Conservation (phyloP, 30 jellyfish, hydroid and myxozoan species). For the Cassiopea andromeda region DNA sequence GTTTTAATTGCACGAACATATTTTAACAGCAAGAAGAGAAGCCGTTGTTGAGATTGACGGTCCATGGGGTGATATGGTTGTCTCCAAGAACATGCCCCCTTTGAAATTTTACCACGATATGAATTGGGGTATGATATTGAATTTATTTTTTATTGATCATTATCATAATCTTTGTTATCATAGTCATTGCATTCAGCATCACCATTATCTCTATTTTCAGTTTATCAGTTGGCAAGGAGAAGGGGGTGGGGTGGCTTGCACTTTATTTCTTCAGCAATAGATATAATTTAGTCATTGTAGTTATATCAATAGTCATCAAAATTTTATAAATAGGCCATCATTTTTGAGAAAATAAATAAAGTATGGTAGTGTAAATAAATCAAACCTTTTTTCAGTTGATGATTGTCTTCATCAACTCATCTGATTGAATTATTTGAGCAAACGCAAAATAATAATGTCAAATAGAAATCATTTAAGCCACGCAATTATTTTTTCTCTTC, state of each 20-base stretch:
- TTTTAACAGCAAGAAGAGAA: conserved; percentile 67
- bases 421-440: no score
- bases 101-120: conserved; percentile 87
- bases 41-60: conserved; percentile 48
- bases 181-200: neutral
- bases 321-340: no score
- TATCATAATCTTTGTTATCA: neutral
- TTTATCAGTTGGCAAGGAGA: no score
- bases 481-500: neutral
- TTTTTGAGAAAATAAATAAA: no score
- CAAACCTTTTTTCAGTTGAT: no score
- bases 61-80: conserved; percentile 85
- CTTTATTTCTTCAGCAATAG: neutral
- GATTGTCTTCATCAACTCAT: no score
- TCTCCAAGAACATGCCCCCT: conserved; percentile 87
- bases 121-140: conserved; percentile 66
- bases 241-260: no score
- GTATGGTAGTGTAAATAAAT: no score
- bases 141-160: neutral
- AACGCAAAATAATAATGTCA: no score
- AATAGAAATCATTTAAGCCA: no score
- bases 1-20: no score
- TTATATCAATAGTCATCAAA: neutral
- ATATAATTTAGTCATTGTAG: neutral
- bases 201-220: neutral